These are phyloP conservation scores for Lethenteron reissneri DNA, from an alignment of 2,113 vertebrate genomes.

Conservation along the genomic window DNA sequence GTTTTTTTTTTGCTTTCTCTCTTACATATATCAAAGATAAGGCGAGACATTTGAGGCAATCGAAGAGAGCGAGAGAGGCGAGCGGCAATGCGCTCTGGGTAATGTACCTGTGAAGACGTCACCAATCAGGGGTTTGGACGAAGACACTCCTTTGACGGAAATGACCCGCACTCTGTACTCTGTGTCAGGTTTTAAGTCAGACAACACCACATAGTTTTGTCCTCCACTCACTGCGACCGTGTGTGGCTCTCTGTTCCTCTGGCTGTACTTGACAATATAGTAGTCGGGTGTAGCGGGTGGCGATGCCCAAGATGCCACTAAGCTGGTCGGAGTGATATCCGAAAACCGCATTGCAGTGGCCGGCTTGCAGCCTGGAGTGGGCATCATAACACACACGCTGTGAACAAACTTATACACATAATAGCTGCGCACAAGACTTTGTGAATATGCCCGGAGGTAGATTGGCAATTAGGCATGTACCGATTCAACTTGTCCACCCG, in stretches of 20 bases:
- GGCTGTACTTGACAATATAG: constrained; percentile 9
- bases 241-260: constrained; percentile 7
- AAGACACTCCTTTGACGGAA: constrained; percentile 6
- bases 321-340: constrained; percentile 8
- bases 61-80: too few species aligned
- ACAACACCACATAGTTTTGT: constrained; percentile 7
- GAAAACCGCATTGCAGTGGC: constrained; percentile 7
- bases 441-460: too few species aligned
- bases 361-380: neutral
- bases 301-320: constrained; percentile 7
- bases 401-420: neutral
- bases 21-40: too few species aligned
- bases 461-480: too few species aligned
- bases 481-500: too few species aligned
- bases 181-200: constrained; percentile 9
- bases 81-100: too few species aligned
- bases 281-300: constrained; percentile 6
- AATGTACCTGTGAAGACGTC: constrained; percentile 9
- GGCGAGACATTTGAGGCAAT: too few species aligned
- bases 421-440: too few species aligned
- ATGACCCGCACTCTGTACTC: constrained; percentile 10
- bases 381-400: neutral
- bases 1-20: too few species aligned
- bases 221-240: constrained; percentile 8
- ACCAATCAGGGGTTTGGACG: constrained; percentile 8